Evolutionary conservation across 2,113 vertebrate genomes (phyloP).

Genomic region (Callithrix jacchus): DNA sequence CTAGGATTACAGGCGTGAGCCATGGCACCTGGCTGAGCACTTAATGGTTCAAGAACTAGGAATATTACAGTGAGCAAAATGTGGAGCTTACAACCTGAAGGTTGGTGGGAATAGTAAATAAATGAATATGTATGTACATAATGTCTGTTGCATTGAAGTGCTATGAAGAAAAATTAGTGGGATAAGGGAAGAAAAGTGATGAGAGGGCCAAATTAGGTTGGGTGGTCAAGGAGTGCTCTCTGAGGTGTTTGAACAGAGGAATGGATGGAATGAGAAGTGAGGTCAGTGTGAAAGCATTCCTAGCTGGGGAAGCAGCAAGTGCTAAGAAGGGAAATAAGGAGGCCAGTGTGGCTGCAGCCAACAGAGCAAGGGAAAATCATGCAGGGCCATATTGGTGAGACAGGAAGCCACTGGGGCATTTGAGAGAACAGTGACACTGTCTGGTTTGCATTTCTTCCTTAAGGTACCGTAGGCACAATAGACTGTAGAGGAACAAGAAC

Average conservation of each 20-base stretch:
- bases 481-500: background rate
- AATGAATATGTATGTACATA: background rate
- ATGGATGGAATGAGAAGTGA: background rate
- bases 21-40: too few relatives aligned
- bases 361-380: background rate
- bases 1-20: too few relatives aligned
- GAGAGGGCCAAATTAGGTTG: background rate
- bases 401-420: background rate
- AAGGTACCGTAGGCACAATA: background rate
- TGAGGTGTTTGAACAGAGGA: background rate
- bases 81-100: background rate
- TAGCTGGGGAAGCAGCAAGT: background rate
- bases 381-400: background rate
- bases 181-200: background rate
- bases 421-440: background rate
- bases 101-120: background rate
- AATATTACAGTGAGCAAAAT: background rate
- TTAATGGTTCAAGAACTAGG: constrained; percentile 18
- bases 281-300: background rate
- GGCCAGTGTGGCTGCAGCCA: background rate
- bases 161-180: background rate
- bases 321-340: background rate
- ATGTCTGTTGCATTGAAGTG: background rate
- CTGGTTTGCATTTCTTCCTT: background rate
- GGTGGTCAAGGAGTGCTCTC: background rate